Evolutionary conservation across 2,113 vertebrate species (phyloP).

Genomic region (Labeo rohita): DNA sequence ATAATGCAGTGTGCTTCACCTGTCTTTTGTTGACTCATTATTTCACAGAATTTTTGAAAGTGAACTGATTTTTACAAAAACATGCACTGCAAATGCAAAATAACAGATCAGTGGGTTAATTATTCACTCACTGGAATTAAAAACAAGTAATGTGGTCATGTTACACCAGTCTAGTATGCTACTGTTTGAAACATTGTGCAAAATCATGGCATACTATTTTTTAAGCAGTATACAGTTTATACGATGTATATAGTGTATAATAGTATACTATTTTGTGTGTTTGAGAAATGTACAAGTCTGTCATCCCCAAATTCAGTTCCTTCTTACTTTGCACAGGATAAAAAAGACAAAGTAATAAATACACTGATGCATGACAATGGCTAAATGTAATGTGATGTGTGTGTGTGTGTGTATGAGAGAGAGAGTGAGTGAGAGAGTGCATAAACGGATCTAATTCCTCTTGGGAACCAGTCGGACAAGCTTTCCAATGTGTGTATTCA

Average conservation of each 20-base stretch:
- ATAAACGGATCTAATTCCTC: background rate
- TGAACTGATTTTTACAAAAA: background rate
- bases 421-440: background rate
- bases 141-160: background rate
- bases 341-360: background rate
- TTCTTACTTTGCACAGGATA: background rate
- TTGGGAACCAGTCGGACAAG: conserved; percentile 45
- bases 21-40: background rate
- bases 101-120: background rate
- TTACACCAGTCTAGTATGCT: background rate
- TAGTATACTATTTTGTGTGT: background rate
- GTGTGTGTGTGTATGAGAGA: background rate
- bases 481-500: conserved; percentile 21
- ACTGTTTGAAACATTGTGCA: background rate
- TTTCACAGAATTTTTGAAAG: background rate
- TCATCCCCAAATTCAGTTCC: background rate
- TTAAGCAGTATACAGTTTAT: background rate
- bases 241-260: too few species aligned
- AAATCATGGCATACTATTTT: too few species aligned
- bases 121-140: background rate
- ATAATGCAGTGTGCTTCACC: background rate
- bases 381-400: background rate
- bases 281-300: background rate
- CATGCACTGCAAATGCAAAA: background rate
- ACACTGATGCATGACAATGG: background rate